Evolutionary conservation across 2,888 invertebrate species (phyloP).

Genomic region (Salticus scenicus): DNA sequence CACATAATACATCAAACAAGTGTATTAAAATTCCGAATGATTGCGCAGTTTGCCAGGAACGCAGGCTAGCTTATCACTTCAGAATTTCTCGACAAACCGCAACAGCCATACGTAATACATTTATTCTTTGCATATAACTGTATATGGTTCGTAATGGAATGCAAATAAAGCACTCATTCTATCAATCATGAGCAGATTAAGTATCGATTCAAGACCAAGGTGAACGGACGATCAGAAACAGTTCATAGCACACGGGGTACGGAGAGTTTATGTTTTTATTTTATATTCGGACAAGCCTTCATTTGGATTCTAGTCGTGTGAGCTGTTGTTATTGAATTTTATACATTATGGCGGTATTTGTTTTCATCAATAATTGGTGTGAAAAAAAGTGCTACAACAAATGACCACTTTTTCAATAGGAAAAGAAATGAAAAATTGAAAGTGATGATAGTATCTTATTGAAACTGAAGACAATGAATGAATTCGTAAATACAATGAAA

Average conservation of each 20-base stretch:
- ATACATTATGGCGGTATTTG: background rate
- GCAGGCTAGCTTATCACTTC: background rate
- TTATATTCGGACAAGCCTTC: background rate
- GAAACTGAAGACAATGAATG: no score
- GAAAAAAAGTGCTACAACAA: background rate
- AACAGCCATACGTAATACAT: background rate
- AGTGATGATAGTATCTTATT: no score
- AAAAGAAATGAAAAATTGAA: no score
- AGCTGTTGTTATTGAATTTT: background rate
- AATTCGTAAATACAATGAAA: no score
- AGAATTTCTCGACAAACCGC: background rate
- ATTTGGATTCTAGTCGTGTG: background rate
- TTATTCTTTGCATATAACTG: background rate
- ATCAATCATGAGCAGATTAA: background rate
- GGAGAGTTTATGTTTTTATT: background rate
- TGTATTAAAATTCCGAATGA: no score
- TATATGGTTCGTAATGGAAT: background rate
- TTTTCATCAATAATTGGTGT: background rate
- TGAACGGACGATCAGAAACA: constrained; percentile 66
- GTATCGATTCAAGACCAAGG: constrained; percentile 1
- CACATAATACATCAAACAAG: no score
- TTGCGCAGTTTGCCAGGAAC: no score
- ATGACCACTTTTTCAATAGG: no score
- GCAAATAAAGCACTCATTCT: constrained; percentile 7
- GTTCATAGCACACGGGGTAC: constrained; percentile 35